Conservation (phyloP, 2,797 vertebrate genomes). For the Morelia viridis region DNA sequence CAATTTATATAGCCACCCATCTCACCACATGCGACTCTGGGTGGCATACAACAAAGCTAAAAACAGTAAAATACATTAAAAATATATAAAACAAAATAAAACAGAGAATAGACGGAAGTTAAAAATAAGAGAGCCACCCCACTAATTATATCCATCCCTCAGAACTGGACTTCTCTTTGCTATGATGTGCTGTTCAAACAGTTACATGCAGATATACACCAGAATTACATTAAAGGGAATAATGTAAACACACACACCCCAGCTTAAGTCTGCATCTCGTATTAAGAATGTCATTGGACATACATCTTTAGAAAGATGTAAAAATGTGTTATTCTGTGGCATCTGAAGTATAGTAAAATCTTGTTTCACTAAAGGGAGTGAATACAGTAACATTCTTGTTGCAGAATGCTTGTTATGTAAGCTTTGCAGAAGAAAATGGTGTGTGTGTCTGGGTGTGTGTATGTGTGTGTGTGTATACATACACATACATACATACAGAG, state of each 20-base stretch:
- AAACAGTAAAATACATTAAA: too few species aligned
- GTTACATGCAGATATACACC: background rate
- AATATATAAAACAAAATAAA: too few species aligned
- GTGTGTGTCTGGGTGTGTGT: background rate
- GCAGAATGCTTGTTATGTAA: background rate
- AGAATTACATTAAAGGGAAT: background rate
- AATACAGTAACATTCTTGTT: background rate
- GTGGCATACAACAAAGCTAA: too few species aligned
- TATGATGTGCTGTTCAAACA: background rate
- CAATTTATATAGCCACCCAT: too few species aligned
- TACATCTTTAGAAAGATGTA: background rate
- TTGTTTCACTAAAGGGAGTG: background rate
- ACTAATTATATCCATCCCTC: too few species aligned
- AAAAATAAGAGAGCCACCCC: too few species aligned
- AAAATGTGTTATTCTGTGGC: background rate
- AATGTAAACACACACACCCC: background rate
- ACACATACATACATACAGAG: too few species aligned
- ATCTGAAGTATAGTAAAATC: background rate
- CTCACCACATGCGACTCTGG: too few species aligned
- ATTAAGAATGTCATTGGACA: background rate
- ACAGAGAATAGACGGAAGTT: too few species aligned
- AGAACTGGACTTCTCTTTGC: background rate
- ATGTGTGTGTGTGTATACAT: background rate
- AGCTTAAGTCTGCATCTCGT: background rate
- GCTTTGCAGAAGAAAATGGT: background rate